These are phyloP conservation scores for Drosophila obscura DNA, from an alignment of 1,140 invertebrate species.

Conservation along the genomic window DNA sequence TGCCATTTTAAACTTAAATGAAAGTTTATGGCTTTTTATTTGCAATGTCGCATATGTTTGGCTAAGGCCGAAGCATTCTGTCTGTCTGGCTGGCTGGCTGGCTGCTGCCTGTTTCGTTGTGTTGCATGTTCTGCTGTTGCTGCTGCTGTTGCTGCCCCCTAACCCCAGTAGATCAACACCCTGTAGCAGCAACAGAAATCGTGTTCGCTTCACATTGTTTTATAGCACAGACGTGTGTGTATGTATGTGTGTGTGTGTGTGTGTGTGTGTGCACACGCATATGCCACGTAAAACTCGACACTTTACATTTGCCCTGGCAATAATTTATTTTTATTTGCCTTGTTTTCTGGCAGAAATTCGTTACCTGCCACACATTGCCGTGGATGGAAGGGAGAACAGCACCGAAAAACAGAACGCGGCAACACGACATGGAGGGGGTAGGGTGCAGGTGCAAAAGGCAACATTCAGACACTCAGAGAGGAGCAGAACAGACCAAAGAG, in stretches of 20 bases:
- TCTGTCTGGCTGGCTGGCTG: slow-evolving; percentile 18
- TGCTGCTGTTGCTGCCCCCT: slow-evolving; percentile 29
- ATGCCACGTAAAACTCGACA: slow-evolving; percentile 75
- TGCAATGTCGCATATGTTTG: slow-evolving; percentile 68
- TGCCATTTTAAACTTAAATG: slow-evolving; percentile 84
- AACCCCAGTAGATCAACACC: slow-evolving; percentile 63
- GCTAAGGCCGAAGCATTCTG: slow-evolving; percentile 39
- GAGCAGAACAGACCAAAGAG: slow-evolving; percentile 7
- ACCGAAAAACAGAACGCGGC: slow-evolving; percentile 37
- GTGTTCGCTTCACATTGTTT: slow-evolving; percentile 49
- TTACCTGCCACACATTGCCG: slow-evolving; percentile 57
- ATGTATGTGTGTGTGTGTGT: no score
- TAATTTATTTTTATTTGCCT: slow-evolving; percentile 79
- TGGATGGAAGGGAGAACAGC: slow-evolving; percentile 1
- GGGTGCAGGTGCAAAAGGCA: slow-evolving; percentile 50
- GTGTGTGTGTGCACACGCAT: slow-evolving; percentile 30
- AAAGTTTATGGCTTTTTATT: slow-evolving; percentile 83
- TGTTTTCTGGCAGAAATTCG: slow-evolving; percentile 73
- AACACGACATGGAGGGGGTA: slow-evolving; percentile 39
- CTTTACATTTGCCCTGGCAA: slow-evolving; percentile 75
- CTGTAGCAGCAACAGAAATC: slow-evolving; percentile 23
- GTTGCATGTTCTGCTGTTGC: slow-evolving; percentile 18
- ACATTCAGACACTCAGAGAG: slow-evolving; percentile 47
- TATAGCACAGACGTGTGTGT: slow-evolving; percentile 59
- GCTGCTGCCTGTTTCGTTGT: slow-evolving; percentile 5